These are phyloP conservation scores for Oscheius sp. DNA, from an alignment of 1,140 invertebrate genomes.

Conservation along the genomic window DNA sequence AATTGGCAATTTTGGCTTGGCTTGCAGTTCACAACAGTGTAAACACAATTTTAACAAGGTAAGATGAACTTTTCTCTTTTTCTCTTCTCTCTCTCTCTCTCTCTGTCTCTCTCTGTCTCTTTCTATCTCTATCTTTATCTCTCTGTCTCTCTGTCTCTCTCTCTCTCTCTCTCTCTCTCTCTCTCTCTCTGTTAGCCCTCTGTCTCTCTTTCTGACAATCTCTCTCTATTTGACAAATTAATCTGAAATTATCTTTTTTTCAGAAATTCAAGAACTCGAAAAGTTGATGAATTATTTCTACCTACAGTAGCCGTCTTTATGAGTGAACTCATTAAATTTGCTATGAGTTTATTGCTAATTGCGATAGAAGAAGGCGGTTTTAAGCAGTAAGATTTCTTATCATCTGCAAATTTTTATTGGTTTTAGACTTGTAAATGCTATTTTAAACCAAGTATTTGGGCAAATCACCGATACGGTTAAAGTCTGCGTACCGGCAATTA, in stretches of 20 bases:
- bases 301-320: slow-evolving; percentile 79
- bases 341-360: slow-evolving; percentile 75
- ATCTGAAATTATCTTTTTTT: neutral
- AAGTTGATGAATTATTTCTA: slow-evolving; percentile 57
- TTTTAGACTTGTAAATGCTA: slow-evolving; percentile 61
- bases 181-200: too few relatives aligned
- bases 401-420: neutral
- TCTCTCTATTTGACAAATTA: too few relatives aligned
- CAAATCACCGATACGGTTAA: slow-evolving; percentile 83
- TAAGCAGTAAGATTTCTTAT: slow-evolving; percentile 39
- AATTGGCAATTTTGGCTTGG: slow-evolving; percentile 54
- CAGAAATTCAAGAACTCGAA: slow-evolving; percentile 53
- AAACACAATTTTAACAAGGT: slow-evolving; percentile 54
- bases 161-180: too few relatives aligned
- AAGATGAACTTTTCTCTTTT: too few relatives aligned
- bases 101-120: too few relatives aligned
- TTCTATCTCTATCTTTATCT: too few relatives aligned
- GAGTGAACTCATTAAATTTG: slow-evolving; percentile 87
- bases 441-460: slow-evolving; percentile 75
- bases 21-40: slow-evolving; percentile 56
- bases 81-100: too few relatives aligned
- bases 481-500: slow-evolving; percentile 81
- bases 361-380: slow-evolving; percentile 74
- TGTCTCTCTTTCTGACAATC: too few relatives aligned
- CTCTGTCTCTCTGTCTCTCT: too few relatives aligned